Base-by-base conservation (phyloP, 2,113 vertebrate species). In the Poeciliopsis occidentalis region DNA sequence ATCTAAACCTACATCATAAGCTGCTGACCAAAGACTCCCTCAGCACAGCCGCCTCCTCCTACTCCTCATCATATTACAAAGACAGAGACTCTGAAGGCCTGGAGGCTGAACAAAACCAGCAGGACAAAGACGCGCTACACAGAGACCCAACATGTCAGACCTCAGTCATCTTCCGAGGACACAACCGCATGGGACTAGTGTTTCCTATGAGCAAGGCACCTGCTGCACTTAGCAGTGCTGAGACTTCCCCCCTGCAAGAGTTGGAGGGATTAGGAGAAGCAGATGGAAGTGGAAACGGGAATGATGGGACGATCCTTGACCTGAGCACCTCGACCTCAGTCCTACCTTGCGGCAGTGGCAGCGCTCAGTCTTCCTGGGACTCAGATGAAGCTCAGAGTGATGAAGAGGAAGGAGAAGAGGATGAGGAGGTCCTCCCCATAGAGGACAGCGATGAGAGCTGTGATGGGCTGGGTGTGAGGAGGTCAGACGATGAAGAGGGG, bases 1-100 rank as follows among this genome's bases (percentile, higher is more conserved):
- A 99, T 92, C 82, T 96, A 86, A 97, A 95, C 88, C 96, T 99
- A 80, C 98, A 99, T 91, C 96, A 97, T 87, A 97, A 98, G 93
- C 96, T 95, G 83, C 90, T 97, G 95, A 96, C 93, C 95, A 97
- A 95, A 95, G 97, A 98, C 85, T 92, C 94, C 29, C 81, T 95
- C 88, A 94, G 95, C 76, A 85, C 92, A 51, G 79, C 89, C 41
- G 88, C 85, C 72, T 85, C 93, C 70, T 91, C 92, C 69, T 95
- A 95, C 93, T 92, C 79, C 22, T 87, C 95, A 62, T 92, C 94
- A 80, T 93, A 95, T 83, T 94, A 95, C 91, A 95, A 95, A 90
- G 96, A 97, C 44, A 90, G 82, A 75, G 90, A 91, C 69, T 76
- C 78, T 30, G 72, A 91, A 80, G 87, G 91, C 31, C 90, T 94